Base-by-base conservation (phyloP, 2,888 invertebrate genomes). In the Nezara viridula region DNA sequence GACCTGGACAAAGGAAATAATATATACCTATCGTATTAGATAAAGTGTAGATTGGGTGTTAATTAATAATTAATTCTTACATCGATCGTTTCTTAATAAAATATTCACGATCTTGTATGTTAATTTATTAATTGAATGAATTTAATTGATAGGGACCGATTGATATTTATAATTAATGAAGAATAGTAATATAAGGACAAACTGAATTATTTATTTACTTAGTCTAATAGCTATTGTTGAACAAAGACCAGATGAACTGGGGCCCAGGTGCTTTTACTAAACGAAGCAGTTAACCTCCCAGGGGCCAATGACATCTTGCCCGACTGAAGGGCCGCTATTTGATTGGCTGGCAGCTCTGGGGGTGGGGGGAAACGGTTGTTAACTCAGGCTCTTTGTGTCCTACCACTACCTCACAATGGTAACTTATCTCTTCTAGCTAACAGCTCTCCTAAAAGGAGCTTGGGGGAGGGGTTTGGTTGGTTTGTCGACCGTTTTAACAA, bases 241-340 rank as follows among this genome's bases (percentile, higher is more conserved):
- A 73, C 66, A 73, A 73, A 73, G 66, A 7, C 32, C 32, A 32
- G 66, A 32, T 24, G 81, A 7, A 24, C 81, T 24, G 44, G 40
- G 10, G 2, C 24, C 44, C 81, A 81, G 81, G 44, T 81, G 81
- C 81, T 73, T 19, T n/a, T 7, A 4, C n/a, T 81, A 81, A 81
- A 47, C 44, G 81, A n/a, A 81, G 81, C 81, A 44, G 81, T 81
- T 81, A 81, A 81, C 81, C 40, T 81, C 44, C 4, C 44, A 24
- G 81, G 81, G 81, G 81, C 81, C 81, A 81, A 47, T 81, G 81
- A 81, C 81, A 81, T 81, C 81, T 81, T n/a, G 24, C 24, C 12
- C 44, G 44, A 44, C 44, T 37, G 66, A 32, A 73, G 66, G 60
- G 81, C 81, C n/a, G 44, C 81, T 40, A 44, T 81, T 81, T 81